phyloP scores from a whole-genome alignment of 2,888 invertebrate species.

The Drosophila trichaetosa region DNA sequence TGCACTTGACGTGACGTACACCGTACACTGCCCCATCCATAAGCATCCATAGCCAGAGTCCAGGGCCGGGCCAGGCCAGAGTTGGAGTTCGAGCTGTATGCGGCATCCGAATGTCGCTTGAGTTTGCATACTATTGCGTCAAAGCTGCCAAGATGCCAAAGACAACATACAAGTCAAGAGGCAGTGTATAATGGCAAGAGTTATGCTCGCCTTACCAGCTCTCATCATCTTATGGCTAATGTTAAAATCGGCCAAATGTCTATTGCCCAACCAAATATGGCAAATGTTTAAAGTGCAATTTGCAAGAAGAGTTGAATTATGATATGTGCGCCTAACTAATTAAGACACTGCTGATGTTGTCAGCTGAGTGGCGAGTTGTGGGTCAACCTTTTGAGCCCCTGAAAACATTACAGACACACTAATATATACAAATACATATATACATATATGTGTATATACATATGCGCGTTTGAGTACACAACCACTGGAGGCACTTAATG shows the following conservation, averaged over 20 bases:
- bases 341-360: slow-evolving; percentile 49
- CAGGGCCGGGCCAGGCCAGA: background rate
- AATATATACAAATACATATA: background rate
- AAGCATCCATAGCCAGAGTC: background rate
- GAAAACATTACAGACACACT: slow-evolving; percentile 18
- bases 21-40: slow-evolving; percentile 7
- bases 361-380: slow-evolving; percentile 51
- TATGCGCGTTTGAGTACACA: slow-evolving; percentile 16
- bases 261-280: slow-evolving; percentile 24
- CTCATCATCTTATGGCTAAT: slow-evolving; percentile 19
- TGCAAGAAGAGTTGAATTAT: slow-evolving; percentile 34
- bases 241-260: slow-evolving; percentile 33
- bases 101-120: slow-evolving; percentile 6
- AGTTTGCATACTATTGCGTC: slow-evolving; percentile 21
- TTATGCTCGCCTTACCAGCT: slow-evolving; percentile 6
- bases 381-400: slow-evolving; percentile 55
- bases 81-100: background rate
- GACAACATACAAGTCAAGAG: slow-evolving; percentile 37
- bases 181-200: slow-evolving; percentile 10
- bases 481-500: slow-evolving; percentile 56
- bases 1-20: slow-evolving; percentile 62
- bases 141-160: slow-evolving; percentile 28
- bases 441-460: background rate
- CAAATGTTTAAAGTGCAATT: slow-evolving; percentile 42
- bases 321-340: slow-evolving; percentile 57